These are phyloP conservation scores for Sphaerophoria taeniata DNA, from an alignment of 2,888 invertebrate species.

Conservation along the genomic window DNA sequence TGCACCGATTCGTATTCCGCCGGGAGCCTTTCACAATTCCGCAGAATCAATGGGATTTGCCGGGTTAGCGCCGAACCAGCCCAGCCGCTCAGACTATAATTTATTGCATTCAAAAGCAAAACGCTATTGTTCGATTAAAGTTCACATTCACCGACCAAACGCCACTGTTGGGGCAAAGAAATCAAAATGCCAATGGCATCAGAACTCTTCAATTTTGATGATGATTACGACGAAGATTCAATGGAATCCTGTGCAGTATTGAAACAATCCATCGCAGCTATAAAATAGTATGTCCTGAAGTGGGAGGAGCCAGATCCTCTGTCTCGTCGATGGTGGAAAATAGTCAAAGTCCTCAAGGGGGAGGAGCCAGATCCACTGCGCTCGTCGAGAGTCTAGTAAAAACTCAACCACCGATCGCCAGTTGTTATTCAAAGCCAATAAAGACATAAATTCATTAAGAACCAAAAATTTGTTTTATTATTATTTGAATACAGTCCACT, in stretches of 20 bases:
- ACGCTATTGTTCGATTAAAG: constrained; percentile 81
- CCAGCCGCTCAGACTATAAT: constrained; percentile 80
- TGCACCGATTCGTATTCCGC: constrained; percentile 83
- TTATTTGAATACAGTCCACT: too few species aligned
- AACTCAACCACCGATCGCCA: too few species aligned
- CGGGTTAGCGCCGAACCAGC: constrained; percentile 77
- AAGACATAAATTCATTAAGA: too few species aligned
- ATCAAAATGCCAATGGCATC: neutral
- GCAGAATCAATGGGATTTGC: constrained; percentile 79
- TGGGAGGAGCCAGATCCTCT: too few species aligned
- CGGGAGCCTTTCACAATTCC: constrained; percentile 83
- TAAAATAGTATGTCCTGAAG: too few species aligned
- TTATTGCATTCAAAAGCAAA: constrained; percentile 82
- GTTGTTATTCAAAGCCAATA: too few species aligned
- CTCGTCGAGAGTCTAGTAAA: too few species aligned
- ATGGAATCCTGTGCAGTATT: constrained; percentile 31
- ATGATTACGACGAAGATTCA: constrained; percentile 23
- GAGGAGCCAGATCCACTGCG: too few species aligned
- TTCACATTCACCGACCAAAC: constrained; percentile 79
- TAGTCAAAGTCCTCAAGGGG: too few species aligned
- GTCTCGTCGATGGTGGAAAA: too few species aligned
- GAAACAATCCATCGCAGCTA: constrained; percentile 48
- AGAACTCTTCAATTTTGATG: constrained; percentile 30
- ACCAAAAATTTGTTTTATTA: too few species aligned
- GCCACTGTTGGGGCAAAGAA: neutral